These are phyloP conservation scores for Scotopteryx bipunctaria DNA, from an alignment of 2,888 invertebrate species.

Conservation along the genomic window DNA sequence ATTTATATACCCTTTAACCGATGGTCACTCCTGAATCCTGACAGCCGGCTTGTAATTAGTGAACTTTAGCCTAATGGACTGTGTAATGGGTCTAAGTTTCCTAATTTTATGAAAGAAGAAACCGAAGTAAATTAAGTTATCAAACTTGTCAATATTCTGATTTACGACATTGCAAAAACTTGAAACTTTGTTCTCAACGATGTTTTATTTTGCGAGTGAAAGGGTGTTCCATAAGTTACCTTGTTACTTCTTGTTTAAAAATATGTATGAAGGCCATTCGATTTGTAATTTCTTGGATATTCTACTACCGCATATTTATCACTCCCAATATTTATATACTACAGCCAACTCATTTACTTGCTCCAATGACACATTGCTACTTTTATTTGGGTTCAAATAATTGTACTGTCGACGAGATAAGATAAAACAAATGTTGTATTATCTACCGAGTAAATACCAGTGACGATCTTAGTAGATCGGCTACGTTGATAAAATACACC, in stretches of 20 bases:
- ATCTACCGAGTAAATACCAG: conserved; percentile 38
- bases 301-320: conserved; percentile 20
- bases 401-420: conserved; percentile 43
- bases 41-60: too few species aligned
- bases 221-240: conserved; percentile 18
- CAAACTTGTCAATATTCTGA: conserved; percentile 14
- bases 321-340: conserved; percentile 6
- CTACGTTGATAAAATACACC: conserved; percentile 38
- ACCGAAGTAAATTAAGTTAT: conserved; percentile 12
- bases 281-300: conserved; percentile 12
- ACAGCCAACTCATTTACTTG: conserved; percentile 4
- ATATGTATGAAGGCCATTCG: conserved; percentile 14
- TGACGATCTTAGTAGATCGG: conserved; percentile 44
- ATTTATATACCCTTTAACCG: background rate
- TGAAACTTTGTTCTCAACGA: conserved; percentile 7
- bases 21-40: too few species aligned
- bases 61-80: background rate
- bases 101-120: conserved; percentile 1
- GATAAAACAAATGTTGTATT: conserved; percentile 31
- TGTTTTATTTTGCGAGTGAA: conserved; percentile 20
- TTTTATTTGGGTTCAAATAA: conserved; percentile 41
- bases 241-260: conserved; percentile 15
- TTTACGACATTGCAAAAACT: conserved; percentile 19
- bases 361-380: conserved; percentile 27
- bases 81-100: background rate